Evolutionary conservation across 2,113 vertebrate species (phyloP).

Genomic region (Clarias batrachus): DNA sequence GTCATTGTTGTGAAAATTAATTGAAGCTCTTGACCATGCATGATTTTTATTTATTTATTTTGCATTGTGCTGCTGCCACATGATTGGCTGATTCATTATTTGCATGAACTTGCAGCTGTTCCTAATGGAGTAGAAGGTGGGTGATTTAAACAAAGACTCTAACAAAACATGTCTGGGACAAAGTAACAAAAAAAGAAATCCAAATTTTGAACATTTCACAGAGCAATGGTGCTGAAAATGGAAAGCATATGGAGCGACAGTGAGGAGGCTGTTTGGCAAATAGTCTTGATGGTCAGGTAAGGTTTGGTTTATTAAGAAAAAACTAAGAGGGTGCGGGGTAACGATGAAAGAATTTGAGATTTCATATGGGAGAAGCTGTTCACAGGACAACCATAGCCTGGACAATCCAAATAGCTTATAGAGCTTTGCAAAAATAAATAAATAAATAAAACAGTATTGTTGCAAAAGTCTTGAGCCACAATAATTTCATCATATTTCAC

Average conservation of each 20-base stretch:
- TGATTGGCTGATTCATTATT: neutral
- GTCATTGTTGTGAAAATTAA: neutral
- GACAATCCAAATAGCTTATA: neutral
- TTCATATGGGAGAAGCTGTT: neutral
- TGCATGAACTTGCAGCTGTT: neutral
- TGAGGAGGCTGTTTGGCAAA: neutral
- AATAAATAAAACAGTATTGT: too few species aligned
- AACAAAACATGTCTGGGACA: neutral
- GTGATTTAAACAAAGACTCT: neutral
- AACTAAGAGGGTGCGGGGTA: neutral
- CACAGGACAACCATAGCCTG: neutral
- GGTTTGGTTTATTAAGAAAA: neutral
- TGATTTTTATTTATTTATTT: neutral
- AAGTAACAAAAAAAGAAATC: neutral
- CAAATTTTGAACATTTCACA: neutral
- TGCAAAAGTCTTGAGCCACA: too few species aligned
- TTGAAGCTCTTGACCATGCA: neutral
- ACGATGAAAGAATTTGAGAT: neutral
- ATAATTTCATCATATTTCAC: too few species aligned
- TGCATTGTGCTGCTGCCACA: neutral
- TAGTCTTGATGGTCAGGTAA: neutral
- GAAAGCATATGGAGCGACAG: neutral
- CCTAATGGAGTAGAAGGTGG: neutral
- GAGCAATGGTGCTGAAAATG: neutral
- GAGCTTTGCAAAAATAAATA: too few species aligned